phyloP scores from a whole-genome alignment of 2,888 invertebrate species.

The Orthosia cruda region DNA sequence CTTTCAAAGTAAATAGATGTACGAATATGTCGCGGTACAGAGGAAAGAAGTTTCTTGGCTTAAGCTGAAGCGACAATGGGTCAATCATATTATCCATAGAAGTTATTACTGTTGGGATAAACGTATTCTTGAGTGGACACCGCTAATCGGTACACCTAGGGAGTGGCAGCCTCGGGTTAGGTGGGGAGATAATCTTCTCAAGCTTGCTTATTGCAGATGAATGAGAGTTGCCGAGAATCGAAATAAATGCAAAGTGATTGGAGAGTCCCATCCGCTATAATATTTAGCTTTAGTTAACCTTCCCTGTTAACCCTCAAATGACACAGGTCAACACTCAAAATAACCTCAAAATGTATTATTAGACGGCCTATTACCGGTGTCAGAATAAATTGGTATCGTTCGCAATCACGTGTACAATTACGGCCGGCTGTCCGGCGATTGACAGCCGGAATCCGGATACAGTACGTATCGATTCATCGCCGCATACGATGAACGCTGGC shows the following conservation, averaged over 20 bases:
- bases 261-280: background rate
- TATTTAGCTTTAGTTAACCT: background rate
- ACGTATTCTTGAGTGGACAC: too few species aligned
- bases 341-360: constrained; percentile 41
- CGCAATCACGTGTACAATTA: constrained; percentile 64
- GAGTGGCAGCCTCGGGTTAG: too few species aligned
- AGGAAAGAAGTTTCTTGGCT: background rate
- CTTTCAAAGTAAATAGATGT: background rate
- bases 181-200: too few species aligned
- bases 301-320: constrained; percentile 11
- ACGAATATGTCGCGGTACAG: background rate
- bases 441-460: constrained; percentile 57
- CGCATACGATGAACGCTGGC: constrained; percentile 55
- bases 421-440: constrained; percentile 40
- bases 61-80: too few species aligned
- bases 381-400: constrained; percentile 61
- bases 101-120: too few species aligned
- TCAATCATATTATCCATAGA: too few species aligned
- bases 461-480: constrained; percentile 61
- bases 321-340: constrained; percentile 27
- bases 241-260: too few species aligned
- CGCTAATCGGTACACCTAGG: too few species aligned
- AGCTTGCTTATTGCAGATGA: too few species aligned
- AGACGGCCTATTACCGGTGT: constrained; percentile 40
- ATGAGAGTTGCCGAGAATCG: too few species aligned